Evolutionary conservation across 2,888 invertebrate species (phyloP).

Genomic region (Elysia crispata): DNA sequence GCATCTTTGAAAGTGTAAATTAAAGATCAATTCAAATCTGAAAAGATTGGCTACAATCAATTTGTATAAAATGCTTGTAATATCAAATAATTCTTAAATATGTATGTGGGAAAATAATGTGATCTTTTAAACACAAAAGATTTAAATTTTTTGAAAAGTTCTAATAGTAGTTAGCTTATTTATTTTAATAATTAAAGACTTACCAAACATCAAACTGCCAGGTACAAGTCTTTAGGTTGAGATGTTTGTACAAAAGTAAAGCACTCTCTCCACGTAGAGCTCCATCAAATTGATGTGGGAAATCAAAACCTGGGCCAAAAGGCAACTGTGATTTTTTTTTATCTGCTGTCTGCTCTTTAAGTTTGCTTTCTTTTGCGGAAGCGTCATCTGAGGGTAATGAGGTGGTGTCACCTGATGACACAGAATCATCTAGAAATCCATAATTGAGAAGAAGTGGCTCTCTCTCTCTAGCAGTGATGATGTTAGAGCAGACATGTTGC

Average conservation of each 20-base stretch:
- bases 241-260: constrained; percentile 74
- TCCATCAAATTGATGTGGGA: constrained; percentile 71
- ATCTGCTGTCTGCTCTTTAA: neutral
- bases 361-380: neutral
- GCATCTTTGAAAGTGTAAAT: too few relatives aligned
- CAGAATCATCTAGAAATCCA: constrained; percentile 58
- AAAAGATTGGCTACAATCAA: too few relatives aligned
- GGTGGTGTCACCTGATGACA: constrained; percentile 33
- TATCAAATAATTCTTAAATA: too few relatives aligned
- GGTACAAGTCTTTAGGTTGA: constrained; percentile 76
- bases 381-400: neutral
- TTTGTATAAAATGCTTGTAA: too few relatives aligned
- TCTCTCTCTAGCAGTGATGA: constrained; percentile 66
- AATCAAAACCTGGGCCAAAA: constrained; percentile 58
- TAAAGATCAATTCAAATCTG: too few relatives aligned
- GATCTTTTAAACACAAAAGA: too few relatives aligned
- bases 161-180: too few relatives aligned
- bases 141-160: too few relatives aligned
- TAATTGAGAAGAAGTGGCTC: constrained; percentile 56
- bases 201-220: constrained; percentile 78
- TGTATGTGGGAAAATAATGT: too few relatives aligned
- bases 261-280: constrained; percentile 66
- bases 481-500: constrained; percentile 78
- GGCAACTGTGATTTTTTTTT: constrained; percentile 17
- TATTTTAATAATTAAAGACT: neutral